Conservation (phyloP, 2,888 invertebrate species). For the Melikaiella ostensackeni region DNA sequence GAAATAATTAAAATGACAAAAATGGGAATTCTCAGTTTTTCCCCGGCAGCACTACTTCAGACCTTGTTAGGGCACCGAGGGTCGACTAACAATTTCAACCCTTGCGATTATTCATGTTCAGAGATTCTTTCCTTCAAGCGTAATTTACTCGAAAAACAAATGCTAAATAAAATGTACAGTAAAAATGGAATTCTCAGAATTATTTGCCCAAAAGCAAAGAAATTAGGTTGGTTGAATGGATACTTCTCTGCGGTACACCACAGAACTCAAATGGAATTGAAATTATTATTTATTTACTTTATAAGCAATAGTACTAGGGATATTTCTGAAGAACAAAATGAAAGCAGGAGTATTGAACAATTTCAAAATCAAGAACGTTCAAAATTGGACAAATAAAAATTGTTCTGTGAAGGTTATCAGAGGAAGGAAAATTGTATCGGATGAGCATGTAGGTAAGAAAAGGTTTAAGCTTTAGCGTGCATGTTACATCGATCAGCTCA, state of each 20-base stretch:
- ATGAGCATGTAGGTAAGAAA: constrained; percentile 14
- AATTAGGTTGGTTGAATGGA: too few species aligned
- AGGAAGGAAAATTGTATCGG: not conserved
- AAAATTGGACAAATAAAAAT: too few species aligned
- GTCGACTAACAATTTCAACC: not conserved
- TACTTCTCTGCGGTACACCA: too few species aligned
- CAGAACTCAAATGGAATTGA: too few species aligned
- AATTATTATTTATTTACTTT: too few species aligned
- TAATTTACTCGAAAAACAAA: not conserved
- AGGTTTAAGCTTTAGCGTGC: constrained; percentile 53
- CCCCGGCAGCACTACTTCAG: constrained; percentile 13
- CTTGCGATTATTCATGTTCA: constrained; percentile 1
- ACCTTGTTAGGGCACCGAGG: constrained; percentile 9
- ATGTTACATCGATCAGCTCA: constrained; percentile 75
- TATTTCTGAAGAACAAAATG: too few species aligned
- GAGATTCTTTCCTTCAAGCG: not conserved
- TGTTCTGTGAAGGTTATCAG: not conserved
- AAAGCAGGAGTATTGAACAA: too few species aligned
- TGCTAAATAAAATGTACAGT: too few species aligned
- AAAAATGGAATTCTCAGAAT: too few species aligned
- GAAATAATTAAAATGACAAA: constrained; percentile 39
- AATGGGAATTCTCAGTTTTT: constrained; percentile 37
- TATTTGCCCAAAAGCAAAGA: too few species aligned
- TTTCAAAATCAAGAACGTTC: too few species aligned
- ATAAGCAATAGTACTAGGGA: too few species aligned